Evolutionary conservation across 2,888 invertebrate species (phyloP), one percentile per base, ranked within the genome.

Genomic region (Brenthis ino): DNA sequence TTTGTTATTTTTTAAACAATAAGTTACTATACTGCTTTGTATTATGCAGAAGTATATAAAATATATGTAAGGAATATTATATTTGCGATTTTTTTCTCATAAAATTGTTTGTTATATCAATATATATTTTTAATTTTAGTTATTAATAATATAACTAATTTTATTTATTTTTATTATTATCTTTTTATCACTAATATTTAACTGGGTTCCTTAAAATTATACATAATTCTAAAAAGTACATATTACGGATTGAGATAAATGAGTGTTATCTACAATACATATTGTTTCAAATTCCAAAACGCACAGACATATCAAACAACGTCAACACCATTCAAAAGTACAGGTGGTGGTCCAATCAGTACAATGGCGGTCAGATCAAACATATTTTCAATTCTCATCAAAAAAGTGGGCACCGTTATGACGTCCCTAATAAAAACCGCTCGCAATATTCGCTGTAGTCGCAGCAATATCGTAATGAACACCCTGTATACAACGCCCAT

Each of bases 401-500:
- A 89, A 91, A 88, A 90, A 87, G 87, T 84, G 86, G 85, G 72
- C 65, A 86, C 75, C 86, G 87, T 87, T 91, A 89, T 89, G 91
- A 89, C 88, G 84, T 78, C 83, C 84, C 87, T 88, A 89, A 91
- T 91, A 90, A 91, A 90, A 91, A 87, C 85, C 80, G 83, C 81
- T 81, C 81, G 86, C 88, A 86, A 88, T 91, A 89, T 87, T 82
- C 86, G 82, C 85, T 85, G 87, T 86, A 83, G 85, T 85, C 85
- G 85, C 85, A 84, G 88, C 91, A 91, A 92, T 91, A 91, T 88
- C 91, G 89, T 92, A 92, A 92, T 91, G 92, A 92, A 92, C 91
- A 90, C 80, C 87, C 88, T 90, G 89, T 90, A 89, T 88, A 89
- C 88, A 89, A 85, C 80, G 84, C 87, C 89, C 90, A 89, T 92